A percentile compares a stretch with the other conserved stretches of the same genome.
Evolutionary conservation across 2,888 invertebrate genomes (phyloP).

Genomic region (Cistogaster globosa): DNA sequence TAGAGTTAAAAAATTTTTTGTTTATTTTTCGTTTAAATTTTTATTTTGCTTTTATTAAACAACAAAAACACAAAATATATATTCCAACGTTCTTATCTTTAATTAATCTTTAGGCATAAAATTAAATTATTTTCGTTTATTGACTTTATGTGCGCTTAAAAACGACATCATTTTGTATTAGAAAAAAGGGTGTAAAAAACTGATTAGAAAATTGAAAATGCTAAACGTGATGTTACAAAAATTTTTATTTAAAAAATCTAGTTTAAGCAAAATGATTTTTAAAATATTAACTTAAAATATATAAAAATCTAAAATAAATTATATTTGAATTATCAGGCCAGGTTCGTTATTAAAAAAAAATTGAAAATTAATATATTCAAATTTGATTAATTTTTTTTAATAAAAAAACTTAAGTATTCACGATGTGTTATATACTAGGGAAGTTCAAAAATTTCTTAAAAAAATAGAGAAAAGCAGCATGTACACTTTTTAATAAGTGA

Average conservation of each 20-base stretch:
- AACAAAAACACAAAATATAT: constrained; percentile 34
- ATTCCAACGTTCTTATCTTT: constrained; percentile 45
- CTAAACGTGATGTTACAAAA: too few species aligned
- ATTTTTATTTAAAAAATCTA: too few species aligned
- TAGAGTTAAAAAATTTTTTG: neutral
- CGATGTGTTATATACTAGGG: neutral
- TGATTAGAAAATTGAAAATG: constrained; percentile 33
- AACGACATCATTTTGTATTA: constrained; percentile 18
- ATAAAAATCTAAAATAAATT: neutral
- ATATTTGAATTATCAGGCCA: neutral
- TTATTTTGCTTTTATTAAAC: constrained; percentile 54
- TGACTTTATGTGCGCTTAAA: constrained; percentile 6
- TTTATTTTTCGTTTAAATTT: constrained; percentile 19
- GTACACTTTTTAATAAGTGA: too few species aligned
- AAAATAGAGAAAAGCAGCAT: too few species aligned
- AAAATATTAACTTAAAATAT: neutral
- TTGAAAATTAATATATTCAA: neutral
- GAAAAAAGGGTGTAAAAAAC: constrained; percentile 47
- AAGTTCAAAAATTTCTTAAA: constrained; percentile 20
- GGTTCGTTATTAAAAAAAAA: neutral
- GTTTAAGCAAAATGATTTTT: neutral
- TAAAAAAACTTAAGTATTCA: too few species aligned
- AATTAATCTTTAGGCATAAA: constrained; percentile 63
- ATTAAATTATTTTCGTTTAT: constrained; percentile 26
- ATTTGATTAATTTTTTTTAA: too few species aligned